Evolutionary conservation across 2,113 vertebrate species (phyloP).

Genomic region (Phasianus colchicus): DNA sequence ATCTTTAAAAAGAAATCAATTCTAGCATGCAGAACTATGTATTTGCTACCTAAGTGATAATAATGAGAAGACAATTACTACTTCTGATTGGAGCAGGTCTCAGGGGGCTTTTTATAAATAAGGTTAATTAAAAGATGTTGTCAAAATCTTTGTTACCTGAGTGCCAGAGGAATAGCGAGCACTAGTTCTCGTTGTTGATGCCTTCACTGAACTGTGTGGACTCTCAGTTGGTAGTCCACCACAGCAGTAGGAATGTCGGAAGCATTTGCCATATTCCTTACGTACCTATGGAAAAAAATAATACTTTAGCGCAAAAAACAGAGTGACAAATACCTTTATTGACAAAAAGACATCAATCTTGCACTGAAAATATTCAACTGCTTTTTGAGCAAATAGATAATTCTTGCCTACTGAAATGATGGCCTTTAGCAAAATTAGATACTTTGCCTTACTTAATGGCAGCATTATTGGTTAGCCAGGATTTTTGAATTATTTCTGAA

Average conservation of each 20-base stretch:
- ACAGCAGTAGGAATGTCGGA: conserved; percentile 97
- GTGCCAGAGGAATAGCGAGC: conserved; percentile 98
- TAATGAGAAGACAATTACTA: conserved; percentile 74
- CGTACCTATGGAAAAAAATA: conserved; percentile 81
- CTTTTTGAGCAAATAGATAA: background rate
- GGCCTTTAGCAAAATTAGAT: background rate
- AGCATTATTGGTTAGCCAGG: background rate
- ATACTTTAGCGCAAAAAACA: background rate
- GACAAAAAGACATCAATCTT: background rate
- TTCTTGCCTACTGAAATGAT: background rate
- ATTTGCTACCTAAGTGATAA: conserved; percentile 60
- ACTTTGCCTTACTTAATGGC: background rate
- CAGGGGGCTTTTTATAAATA: conserved; percentile 70
- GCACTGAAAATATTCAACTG: background rate
- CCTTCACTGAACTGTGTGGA: conserved; percentile 95
- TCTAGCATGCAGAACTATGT: background rate
- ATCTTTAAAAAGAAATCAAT: conserved; percentile 35
- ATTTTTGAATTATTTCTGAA: background rate
- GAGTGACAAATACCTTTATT: background rate
- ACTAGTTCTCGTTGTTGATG: conserved; percentile 93
- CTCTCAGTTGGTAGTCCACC: conserved; percentile 92
- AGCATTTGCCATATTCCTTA: conserved; percentile 97
- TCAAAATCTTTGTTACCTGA: conserved; percentile 86
- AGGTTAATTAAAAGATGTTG: conserved; percentile 74
- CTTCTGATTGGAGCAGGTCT: conserved; percentile 69